phyloP scores from a whole-genome alignment of 2,113 vertebrate genomes.

The Tylochromis polylepis region DNA sequence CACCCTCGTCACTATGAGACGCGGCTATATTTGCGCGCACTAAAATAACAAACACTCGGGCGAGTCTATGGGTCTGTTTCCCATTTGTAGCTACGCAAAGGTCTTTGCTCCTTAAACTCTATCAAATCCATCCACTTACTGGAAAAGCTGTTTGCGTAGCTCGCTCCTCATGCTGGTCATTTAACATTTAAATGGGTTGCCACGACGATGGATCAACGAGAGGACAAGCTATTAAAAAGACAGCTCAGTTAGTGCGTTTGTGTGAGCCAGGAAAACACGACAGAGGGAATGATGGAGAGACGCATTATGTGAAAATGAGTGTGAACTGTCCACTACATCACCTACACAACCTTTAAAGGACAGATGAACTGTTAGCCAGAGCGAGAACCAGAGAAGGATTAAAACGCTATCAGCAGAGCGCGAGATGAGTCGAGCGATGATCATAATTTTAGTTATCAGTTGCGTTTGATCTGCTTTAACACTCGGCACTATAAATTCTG shows the following conservation, averaged over 20 bases:
- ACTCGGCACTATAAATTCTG: neutral
- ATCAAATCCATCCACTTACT: slow-evolving; percentile 27
- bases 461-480: neutral
- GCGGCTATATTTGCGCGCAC: neutral
- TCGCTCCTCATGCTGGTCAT: slow-evolving; percentile 20
- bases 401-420: neutral
- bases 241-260: slow-evolving; percentile 23
- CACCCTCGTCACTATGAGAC: neutral
- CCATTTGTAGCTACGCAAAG: neutral
- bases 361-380: neutral
- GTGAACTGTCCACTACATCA: neutral
- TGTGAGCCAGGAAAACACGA: neutral
- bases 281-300: neutral
- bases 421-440: neutral
- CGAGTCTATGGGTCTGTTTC: neutral
- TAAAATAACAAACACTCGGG: neutral
- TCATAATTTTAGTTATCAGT: neutral
- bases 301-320: slow-evolving; percentile 14
- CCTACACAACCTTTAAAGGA: neutral
- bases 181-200: slow-evolving; percentile 53
- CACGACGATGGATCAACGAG: slow-evolving; percentile 40
- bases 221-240: slow-evolving; percentile 24
- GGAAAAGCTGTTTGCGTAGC: slow-evolving; percentile 14
- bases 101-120: slow-evolving; percentile 1
- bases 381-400: neutral